A percentile compares a stretch with the other conserved stretches of the same genome.
These are phyloP conservation scores for Epinephelus moara DNA, from an alignment of 2,113 vertebrate species.

Conservation along the genomic window DNA sequence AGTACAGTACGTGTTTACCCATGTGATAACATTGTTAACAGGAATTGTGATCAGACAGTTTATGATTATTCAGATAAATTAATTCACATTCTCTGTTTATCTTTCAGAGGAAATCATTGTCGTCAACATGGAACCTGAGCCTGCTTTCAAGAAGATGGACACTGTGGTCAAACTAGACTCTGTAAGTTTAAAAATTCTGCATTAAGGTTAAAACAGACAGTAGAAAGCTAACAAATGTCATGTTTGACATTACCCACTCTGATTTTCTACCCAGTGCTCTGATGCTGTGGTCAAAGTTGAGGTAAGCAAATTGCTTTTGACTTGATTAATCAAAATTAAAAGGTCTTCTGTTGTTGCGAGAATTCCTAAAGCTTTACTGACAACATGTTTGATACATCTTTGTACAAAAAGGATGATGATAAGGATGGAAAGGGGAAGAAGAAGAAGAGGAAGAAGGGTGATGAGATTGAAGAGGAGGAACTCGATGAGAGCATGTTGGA, in stretches of 20 bases:
- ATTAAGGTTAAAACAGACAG: background rate
- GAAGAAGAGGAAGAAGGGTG: slow-evolving; percentile 88
- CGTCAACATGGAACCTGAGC: slow-evolving; percentile 90
- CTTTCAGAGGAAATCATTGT: slow-evolving; percentile 83
- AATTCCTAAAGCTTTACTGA: background rate
- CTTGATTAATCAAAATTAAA: background rate
- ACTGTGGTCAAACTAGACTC: slow-evolving; percentile 96
- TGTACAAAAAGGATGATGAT: slow-evolving; percentile 80
- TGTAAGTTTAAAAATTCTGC: slow-evolving; percentile 82
- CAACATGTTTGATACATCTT: background rate
- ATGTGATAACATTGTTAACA: background rate
- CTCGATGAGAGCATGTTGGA: slow-evolving; percentile 96
- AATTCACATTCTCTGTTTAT: background rate
- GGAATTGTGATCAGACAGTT: background rate
- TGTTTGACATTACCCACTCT: background rate
- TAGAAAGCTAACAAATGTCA: background rate
- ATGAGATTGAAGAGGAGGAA: slow-evolving; percentile 93
- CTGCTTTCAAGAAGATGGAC: slow-evolving; percentile 92
- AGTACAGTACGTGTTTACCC: background rate
- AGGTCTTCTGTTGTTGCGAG: background rate
- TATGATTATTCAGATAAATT: background rate
- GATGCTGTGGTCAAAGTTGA: slow-evolving; percentile 81
- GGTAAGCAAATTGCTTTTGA: slow-evolving; percentile 46
- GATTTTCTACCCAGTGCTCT: slow-evolving; percentile 54
- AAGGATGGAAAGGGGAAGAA: slow-evolving; percentile 88